Percentiles rank a stretch among this genome's conserved stretches.
phyloP scores from a whole-genome alignment of 2,797 vertebrate species.

The Sebastolobus alascanus region DNA sequence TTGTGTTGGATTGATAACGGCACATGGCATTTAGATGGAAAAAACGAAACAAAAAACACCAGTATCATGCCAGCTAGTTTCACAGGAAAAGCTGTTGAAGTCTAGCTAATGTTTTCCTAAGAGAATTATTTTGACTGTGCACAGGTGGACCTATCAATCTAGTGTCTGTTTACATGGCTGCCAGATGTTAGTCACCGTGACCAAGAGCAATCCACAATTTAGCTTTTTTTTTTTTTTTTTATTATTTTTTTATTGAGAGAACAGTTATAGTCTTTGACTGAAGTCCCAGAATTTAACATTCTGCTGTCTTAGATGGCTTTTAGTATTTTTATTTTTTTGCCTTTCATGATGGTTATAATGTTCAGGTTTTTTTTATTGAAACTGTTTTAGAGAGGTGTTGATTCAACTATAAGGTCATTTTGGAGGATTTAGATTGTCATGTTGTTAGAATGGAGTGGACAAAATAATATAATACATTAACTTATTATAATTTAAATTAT shows the following conservation, averaged over 20 bases:
- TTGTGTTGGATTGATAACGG: constrained; percentile 25
- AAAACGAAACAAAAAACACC: neutral
- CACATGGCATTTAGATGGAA: constrained; percentile 37
- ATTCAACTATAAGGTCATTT: too few species aligned
- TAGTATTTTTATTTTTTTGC: neutral
- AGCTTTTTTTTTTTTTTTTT: neutral
- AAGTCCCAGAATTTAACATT: neutral
- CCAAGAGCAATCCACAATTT: constrained; percentile 55
- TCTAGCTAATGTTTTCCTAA: constrained; percentile 66
- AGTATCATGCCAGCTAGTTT: constrained; percentile 50
- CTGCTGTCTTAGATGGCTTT: neutral
- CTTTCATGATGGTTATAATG: neutral
- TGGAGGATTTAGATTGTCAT: neutral
- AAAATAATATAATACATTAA: neutral
- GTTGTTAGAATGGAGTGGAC: neutral
- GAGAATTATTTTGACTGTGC: constrained; percentile 75
- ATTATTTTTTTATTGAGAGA: constrained; percentile 14
- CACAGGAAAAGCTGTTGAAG: constrained; percentile 61
- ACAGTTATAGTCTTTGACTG: neutral
- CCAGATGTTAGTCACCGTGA: constrained; percentile 81
- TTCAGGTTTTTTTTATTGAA: neutral
- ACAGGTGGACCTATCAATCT: constrained; percentile 86
- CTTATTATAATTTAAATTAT: too few species aligned
- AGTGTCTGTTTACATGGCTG: constrained; percentile 71
- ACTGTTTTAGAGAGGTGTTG: too few species aligned